Percentiles rank a stretch among this genome's conserved stretches.
Evolutionary conservation across 2,113 vertebrate species (phyloP).

Genomic region (Nothocercus julius): DNA sequence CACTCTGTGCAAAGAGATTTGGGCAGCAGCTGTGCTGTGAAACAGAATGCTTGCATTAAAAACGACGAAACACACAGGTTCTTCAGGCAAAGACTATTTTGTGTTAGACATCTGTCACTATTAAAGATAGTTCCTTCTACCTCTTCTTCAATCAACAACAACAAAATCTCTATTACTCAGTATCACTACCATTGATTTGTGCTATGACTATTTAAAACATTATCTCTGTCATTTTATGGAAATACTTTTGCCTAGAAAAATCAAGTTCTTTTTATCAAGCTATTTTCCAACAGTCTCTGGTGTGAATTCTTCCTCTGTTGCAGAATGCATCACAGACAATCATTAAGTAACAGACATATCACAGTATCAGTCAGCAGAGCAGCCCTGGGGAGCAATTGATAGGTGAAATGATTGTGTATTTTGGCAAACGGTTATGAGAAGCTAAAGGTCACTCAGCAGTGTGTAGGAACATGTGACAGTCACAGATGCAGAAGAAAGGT

Average conservation of each 20-base stretch:
- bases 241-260: neutral
- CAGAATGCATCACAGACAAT: neutral
- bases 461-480: rapidly evolving
- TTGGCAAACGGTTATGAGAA: neutral
- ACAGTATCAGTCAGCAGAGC: neutral
- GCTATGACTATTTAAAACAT: neutral
- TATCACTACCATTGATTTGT: neutral
- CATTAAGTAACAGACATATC: neutral
- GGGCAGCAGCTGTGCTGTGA: constrained; percentile 92
- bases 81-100: rapidly evolving
- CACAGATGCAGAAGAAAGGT: neutral
- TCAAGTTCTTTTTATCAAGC: neutral
- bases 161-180: neutral
- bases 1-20: constrained; percentile 92
- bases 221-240: neutral
- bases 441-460: neutral
- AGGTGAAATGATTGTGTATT: neutral
- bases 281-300: neutral
- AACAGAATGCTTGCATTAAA: constrained; percentile 26
- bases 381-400: neutral
- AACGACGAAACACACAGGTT: neutral
- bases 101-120: neutral
- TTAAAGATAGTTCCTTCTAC: neutral
- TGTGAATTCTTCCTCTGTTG: neutral
- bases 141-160: neutral